phyloP scores from a whole-genome alignment of 2,797 vertebrate species.

The Cossypha niveicapilla region DNA sequence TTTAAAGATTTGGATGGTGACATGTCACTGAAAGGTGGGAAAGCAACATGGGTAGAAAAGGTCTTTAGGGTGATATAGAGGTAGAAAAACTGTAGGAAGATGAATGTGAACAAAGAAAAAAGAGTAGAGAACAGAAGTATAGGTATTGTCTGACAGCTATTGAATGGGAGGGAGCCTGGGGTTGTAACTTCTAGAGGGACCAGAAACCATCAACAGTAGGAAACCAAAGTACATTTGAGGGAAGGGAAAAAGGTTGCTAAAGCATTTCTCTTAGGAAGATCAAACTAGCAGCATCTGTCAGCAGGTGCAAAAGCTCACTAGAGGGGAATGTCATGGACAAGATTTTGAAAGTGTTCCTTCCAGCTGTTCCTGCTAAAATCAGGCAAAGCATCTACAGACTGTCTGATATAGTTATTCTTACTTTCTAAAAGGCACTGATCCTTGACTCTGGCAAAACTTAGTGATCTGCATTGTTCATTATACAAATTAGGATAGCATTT shows the following conservation, averaged over 20 bases:
- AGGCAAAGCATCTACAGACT: background rate
- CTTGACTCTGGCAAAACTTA: background rate
- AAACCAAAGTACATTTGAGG: background rate
- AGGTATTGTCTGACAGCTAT: background rate
- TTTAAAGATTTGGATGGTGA: background rate
- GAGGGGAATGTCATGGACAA: background rate
- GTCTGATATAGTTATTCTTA: background rate
- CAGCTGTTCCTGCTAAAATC: background rate
- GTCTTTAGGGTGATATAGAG: background rate
- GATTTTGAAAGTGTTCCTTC: background rate
- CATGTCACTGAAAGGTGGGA: background rate
- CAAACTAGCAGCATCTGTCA: background rate
- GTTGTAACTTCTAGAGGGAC: background rate
- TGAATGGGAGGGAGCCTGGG: background rate
- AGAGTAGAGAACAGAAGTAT: background rate
- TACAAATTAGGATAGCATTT: conserved; percentile 10
- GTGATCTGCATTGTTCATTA: background rate
- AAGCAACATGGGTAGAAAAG: background rate
- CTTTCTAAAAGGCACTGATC: background rate
- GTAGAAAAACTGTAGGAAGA: background rate
- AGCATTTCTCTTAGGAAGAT: background rate
- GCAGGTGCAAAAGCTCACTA: conserved; percentile 11
- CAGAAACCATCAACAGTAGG: background rate
- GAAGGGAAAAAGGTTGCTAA: background rate
- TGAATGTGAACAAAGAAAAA: background rate